Base-by-base conservation (phyloP, 2,888 invertebrate genomes). In the Athripsodes cinereus region DNA sequence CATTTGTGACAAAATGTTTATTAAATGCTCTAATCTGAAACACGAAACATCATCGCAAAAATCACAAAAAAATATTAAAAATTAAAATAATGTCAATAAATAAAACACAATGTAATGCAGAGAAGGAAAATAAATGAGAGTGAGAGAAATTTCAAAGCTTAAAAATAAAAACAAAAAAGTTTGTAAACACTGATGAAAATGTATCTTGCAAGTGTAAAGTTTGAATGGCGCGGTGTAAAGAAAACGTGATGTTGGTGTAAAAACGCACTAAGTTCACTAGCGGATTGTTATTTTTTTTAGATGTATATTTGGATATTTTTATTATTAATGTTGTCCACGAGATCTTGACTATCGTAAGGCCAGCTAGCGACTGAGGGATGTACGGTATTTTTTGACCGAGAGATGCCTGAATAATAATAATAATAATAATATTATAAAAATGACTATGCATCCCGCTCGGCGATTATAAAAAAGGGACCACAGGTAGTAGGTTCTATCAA, bases 401-500 rank as follows among this genome's bases (percentile, higher is more conserved):
- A 44, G 52, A 44, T 47, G 20, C 50, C 50, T 50, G 50, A 51
- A 44, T 31, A n/a, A n/a, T n/a, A n/a, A n/a, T n/a, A n/a, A n/a
- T n/a, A n/a, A n/a, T n/a, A n/a, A n/a, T n/a, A n/a, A n/a, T n/a
- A n/a, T n/a, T n/a, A 22, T 19, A 18, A 49, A 50, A 44, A 61
- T 52, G 61, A 51, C 51, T 55, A 50, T 50, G 19, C 58, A 55
- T 58, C 61, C 61, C 58, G 58, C 34, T 52, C 52, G 22, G 54
- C 47, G 53, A 57, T 52, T 61, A 57, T 60, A 62, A 62, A 60
- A 60, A 60, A 58, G 19, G 62, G 62, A 53, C 52, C 61, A 35
- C 63, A 63, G 63, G 63, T 63, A 63, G 40, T 40, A n/a, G 40
- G 40, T 40, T 40, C 58, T 55, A 55, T 57, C 57, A 56, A 56